Evolutionary conservation across 1,140 invertebrate genomes (phyloP).

Genomic region (Diachasmimorpha longicaudata): DNA sequence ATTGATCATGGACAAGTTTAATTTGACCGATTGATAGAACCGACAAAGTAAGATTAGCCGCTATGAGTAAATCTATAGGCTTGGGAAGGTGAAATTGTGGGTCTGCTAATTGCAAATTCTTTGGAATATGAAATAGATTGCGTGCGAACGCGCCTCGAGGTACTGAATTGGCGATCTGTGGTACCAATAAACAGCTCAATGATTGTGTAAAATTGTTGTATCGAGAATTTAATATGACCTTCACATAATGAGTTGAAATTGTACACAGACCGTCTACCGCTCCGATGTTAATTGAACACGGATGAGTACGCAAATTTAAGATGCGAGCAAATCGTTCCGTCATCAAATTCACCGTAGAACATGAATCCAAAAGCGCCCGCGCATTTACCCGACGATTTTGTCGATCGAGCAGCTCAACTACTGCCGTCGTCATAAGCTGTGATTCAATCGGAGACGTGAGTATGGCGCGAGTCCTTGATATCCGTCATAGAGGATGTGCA

Average conservation of each 20-base stretch:
- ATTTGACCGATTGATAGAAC: neutral
- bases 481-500: neutral
- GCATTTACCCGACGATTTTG: neutral
- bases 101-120: neutral
- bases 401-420: neutral
- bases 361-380: neutral
- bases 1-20: neutral
- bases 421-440: neutral
- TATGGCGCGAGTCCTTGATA: too few relatives aligned
- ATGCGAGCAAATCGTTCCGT: neutral
- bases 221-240: neutral
- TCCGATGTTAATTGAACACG: neutral
- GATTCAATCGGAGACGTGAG: neutral
- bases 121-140: neutral
- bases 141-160: neutral
- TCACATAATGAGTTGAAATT: neutral
- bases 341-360: neutral
- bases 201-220: neutral
- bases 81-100: neutral
- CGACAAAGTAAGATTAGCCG: neutral
- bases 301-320: neutral
- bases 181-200: neutral
- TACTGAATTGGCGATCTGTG: neutral
- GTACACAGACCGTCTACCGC: neutral
- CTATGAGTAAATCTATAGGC: neutral